A percentile compares a stretch with the other conserved stretches of the same genome.
Evolutionary conservation across 2,113 vertebrate species (phyloP).

Genomic region (Naja naja): DNA sequence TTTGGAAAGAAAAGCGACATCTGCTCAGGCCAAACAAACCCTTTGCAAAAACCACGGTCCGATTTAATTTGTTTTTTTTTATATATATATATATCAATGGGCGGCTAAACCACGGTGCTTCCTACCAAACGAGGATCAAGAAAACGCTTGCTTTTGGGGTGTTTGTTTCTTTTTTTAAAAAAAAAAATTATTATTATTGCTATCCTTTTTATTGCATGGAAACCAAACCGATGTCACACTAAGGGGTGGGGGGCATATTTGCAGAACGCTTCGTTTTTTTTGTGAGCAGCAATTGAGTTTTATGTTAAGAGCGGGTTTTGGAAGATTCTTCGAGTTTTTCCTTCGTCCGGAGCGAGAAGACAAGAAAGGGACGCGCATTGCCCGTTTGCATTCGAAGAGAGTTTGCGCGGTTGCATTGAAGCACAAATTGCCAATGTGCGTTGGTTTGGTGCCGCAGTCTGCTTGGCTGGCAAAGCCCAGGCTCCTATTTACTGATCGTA

Average conservation of each 20-base stretch:
- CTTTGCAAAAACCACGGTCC: conserved; percentile 16
- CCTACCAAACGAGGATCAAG: not conserved
- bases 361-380: not conserved
- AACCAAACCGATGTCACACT: conserved; percentile 44
- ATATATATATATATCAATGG: not conserved
- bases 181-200: conserved; percentile 32
- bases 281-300: conserved; percentile 28
- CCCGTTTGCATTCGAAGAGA: not conserved
- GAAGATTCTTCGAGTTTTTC: not conserved
- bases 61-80: not conserved
- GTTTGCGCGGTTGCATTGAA: not conserved
- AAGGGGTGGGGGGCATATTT: not conserved
- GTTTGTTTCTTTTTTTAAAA: not conserved
- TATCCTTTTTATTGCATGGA: conserved; percentile 56
- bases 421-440: not conserved
- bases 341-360: not conserved
- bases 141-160: conserved; percentile 7
- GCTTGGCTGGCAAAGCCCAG: conserved; percentile 50
- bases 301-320: not conserved
- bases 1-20: conserved; percentile 36
- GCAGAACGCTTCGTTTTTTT: conserved; percentile 40
- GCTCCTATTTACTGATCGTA: conserved; percentile 41
- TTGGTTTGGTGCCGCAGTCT: conserved; percentile 12
- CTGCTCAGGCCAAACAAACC: conserved; percentile 65
- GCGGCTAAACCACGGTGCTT: not conserved